These are phyloP conservation scores for Drosophila ficusphila DNA, from an alignment of 1,140 invertebrate genomes.

Conservation along the genomic window DNA sequence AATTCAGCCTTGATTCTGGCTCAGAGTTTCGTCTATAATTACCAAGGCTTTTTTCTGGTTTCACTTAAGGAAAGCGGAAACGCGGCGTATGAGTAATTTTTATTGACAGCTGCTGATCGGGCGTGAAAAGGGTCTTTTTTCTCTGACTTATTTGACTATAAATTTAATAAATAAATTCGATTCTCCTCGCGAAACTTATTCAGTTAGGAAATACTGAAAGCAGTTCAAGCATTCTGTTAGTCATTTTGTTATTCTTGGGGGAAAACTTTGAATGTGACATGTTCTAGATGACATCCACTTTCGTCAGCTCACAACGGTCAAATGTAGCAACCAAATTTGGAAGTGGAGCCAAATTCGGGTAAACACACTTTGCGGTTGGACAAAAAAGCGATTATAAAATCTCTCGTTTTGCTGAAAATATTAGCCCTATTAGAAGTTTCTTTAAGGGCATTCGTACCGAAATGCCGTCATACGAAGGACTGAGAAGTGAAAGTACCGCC, in stretches of 20 bases:
- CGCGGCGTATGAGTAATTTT: slow-evolving; percentile 26
- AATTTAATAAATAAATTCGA: too few species aligned
- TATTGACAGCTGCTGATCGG: slow-evolving; percentile 10
- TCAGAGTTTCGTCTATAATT: slow-evolving; percentile 17
- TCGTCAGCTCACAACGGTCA: background rate
- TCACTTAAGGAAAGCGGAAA: background rate
- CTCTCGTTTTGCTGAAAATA: background rate
- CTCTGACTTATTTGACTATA: slow-evolving; percentile 1
- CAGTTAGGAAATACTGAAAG: background rate
- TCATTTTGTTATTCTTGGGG: background rate
- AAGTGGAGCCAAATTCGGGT: background rate
- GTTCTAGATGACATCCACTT: background rate
- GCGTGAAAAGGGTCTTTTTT: background rate
- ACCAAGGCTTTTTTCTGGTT: slow-evolving; percentile 11
- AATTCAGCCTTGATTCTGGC: slow-evolving; percentile 45
- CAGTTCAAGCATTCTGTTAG: slow-evolving; percentile 5
- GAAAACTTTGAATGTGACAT: slow-evolving; percentile 7
- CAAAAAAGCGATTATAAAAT: background rate
- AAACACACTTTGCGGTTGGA: slow-evolving; percentile 8
- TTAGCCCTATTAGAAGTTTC: background rate
- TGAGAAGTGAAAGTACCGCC: background rate
- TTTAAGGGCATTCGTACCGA: slow-evolving; percentile 13
- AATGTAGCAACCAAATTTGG: slow-evolving; percentile 2
- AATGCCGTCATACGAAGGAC: background rate
- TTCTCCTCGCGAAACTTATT: too few species aligned